Evolutionary conservation across 1,140 invertebrate genomes (phyloP), one percentile per base, ranked within the genome.

Genomic region (Monochamus saltuarius): DNA sequence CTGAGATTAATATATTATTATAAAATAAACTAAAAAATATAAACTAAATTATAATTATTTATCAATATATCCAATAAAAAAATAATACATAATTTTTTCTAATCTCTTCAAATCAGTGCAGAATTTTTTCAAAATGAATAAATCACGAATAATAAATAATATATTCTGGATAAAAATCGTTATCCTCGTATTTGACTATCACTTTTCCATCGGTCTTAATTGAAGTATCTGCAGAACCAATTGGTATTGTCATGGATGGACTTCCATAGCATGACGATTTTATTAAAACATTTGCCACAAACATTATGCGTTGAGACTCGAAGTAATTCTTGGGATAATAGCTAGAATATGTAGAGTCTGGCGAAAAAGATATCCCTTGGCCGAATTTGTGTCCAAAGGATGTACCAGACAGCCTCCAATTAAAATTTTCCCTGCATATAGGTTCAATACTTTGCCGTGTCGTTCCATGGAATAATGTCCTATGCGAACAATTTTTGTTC

Each of bases 161-260:
- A 51, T 51, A 51, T 51, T 51, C 29, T 0, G 49, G 49, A 14
- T 13, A 51, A 35, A 51, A 51, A 4, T 51, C 49, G 8, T 51
- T 35, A 51, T 51, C 49, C 7, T 35, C 34, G 35, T 51, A 51
- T 36, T 51, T 51, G 19, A 51, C 49, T 3, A 51, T 22, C 4
- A 36, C 49, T 8, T 36, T 7, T 0, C 34, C 49, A 9, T 36
- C 49, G n/a, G 16, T 13, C 11, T 51, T 51, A n/a, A 35, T 35
- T 11, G 49, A 51, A 29, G 34, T 36, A 36, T 51, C 49, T 35
- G 10, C 10, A n/a, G 49, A 35, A 13, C 13, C n/a, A 13, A 35
- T 22, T 14, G 49, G 49, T 51, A 51, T 51, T 10, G 2, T n/a
- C 49, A 51, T 22, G 29, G 11, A 14, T 7, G 49, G 17, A 11